These are phyloP conservation scores for Hemiscyllium ocellatum DNA, from an alignment of 2,113 vertebrate genomes.

Conservation along the genomic window DNA sequence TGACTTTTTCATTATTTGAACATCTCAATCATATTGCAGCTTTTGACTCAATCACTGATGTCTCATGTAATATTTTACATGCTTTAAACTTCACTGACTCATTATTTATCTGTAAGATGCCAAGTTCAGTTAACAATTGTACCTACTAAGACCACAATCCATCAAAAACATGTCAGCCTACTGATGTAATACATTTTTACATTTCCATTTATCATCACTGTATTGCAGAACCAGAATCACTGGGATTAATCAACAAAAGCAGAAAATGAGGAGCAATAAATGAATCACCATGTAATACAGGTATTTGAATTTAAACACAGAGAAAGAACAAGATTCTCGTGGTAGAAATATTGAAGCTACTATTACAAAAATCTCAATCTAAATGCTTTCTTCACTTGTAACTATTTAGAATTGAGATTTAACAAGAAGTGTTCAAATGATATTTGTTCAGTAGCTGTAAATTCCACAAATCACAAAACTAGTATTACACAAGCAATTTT, in stretches of 20 bases:
- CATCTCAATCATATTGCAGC: neutral
- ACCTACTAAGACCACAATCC: too few species aligned
- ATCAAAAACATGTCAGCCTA: neutral
- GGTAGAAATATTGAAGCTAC: neutral
- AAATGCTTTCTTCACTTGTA: neutral
- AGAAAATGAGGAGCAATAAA: neutral
- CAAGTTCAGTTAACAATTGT: neutral
- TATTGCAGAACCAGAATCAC: neutral
- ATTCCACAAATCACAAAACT: neutral
- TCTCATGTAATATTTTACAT: neutral
- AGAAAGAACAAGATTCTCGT: neutral
- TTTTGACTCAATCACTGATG: neutral
- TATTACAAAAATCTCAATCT: neutral
- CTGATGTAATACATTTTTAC: neutral
- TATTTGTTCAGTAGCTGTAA: neutral
- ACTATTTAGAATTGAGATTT: neutral
- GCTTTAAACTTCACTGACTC: neutral
- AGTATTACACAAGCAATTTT: neutral
- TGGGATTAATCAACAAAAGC: neutral
- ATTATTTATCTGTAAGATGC: slow-evolving; percentile 1
- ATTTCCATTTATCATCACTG: neutral
- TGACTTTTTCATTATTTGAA: neutral
- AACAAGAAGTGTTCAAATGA: neutral
- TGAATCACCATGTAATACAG: neutral
- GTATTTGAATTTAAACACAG: neutral